A percentile compares a stretch with the other conserved stretches of the same genome.
These are phyloP conservation scores for Phoxinus phoxinus DNA, from an alignment of 2,113 vertebrate species.

Conservation along the genomic window DNA sequence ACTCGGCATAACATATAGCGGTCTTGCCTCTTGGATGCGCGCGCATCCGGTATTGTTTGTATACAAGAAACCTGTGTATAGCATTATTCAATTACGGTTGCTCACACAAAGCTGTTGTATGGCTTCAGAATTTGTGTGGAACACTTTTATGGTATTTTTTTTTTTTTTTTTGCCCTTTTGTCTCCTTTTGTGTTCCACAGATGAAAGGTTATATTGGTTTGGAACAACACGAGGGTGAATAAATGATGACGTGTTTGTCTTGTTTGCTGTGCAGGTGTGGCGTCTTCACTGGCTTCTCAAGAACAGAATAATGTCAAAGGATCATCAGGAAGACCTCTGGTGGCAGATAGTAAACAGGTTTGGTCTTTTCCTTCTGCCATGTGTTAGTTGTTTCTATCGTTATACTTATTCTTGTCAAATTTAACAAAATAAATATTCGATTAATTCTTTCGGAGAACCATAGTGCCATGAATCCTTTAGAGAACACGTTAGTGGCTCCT, in stretches of 20 bases:
- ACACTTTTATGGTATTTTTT: background rate
- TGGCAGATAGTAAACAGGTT: constrained; percentile 49
- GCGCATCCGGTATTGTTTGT: too few species aligned
- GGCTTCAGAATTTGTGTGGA: background rate
- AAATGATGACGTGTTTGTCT: background rate
- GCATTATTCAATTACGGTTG: background rate
- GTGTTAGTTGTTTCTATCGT: too few species aligned
- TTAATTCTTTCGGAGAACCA: background rate
- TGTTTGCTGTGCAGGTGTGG: constrained; percentile 15
- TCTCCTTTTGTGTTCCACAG: background rate
- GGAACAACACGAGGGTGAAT: background rate
- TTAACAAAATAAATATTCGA: background rate
- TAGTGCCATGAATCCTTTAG: background rate
- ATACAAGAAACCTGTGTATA: too few species aligned
- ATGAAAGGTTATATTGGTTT: background rate
- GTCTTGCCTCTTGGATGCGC: too few species aligned
- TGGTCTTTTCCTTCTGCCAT: background rate
- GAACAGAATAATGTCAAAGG: background rate
- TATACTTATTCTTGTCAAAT: background rate
- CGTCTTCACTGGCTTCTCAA: background rate
- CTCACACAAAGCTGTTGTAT: background rate
- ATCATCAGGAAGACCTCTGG: constrained; percentile 20
- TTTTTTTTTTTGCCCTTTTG: too few species aligned
- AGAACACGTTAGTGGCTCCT: background rate
- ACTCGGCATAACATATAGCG: too few species aligned